Evolutionary conservation across 2,888 invertebrate species (phyloP).

Genomic region (Enchytraeus crypticus): DNA sequence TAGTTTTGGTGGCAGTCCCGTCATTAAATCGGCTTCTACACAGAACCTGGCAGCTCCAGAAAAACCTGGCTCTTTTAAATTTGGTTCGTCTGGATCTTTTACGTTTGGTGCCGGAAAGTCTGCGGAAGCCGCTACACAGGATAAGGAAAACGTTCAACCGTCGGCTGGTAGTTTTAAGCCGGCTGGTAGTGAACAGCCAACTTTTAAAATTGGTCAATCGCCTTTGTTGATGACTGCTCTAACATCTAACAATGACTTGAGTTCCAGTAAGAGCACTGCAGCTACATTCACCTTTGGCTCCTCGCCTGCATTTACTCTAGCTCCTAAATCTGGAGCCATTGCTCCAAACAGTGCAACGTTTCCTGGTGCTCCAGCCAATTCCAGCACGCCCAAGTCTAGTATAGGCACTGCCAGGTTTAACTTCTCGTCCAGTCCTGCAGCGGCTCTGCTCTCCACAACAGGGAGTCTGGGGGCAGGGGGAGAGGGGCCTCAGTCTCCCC

Average conservation of each 20-base stretch:
- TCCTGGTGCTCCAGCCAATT: too few relatives aligned
- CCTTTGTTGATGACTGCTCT: not conserved
- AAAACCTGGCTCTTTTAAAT: not conserved
- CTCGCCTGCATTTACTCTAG: too few relatives aligned
- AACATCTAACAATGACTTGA: too few relatives aligned
- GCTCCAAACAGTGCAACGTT: not conserved
- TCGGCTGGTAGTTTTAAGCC: not conserved
- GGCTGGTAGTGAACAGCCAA: not conserved
- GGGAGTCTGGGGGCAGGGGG: not conserved
- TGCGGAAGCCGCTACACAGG: not conserved
- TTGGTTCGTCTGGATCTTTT: not conserved
- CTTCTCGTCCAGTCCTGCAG: not conserved
- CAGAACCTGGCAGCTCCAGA: not conserved
- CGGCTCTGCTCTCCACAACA: not conserved
- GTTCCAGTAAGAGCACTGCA: not conserved
- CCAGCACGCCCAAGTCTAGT: too few relatives aligned
- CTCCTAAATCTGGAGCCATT: not conserved
- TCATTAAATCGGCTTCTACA: not conserved
- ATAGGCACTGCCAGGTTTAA: not conserved
- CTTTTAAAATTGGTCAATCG: not conserved
- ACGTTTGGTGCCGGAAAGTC: not conserved
- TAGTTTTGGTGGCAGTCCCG: not conserved
- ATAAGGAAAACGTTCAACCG: not conserved
- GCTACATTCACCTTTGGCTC: not conserved
- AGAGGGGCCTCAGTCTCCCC: not conserved